Conservation (phyloP, 2,113 vertebrate genomes). For the Aegypius monachus region DNA sequence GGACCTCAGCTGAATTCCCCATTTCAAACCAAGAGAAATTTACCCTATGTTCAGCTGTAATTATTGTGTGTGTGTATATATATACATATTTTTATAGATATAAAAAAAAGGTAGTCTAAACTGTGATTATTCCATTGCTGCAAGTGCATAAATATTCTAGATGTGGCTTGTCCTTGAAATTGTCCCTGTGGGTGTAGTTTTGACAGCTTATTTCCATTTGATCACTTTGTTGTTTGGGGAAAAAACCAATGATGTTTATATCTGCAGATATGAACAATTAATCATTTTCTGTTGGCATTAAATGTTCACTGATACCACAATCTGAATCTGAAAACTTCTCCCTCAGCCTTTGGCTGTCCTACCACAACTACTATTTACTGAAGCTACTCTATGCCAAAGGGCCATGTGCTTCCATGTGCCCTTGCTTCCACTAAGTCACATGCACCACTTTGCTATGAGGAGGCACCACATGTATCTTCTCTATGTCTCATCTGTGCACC, state of each 20-base stretch:
- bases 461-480: background rate
- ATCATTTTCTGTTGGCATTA: background rate
- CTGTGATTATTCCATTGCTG: background rate
- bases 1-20: background rate
- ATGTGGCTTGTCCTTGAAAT: background rate
- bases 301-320: background rate
- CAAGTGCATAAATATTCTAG: background rate
- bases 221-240: background rate
- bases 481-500: background rate
- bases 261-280: background rate
- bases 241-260: background rate
- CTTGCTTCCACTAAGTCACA: background rate
- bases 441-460: accelerated
- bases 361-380: background rate
- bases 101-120: background rate
- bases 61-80: background rate
- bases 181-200: background rate
- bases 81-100: background rate
- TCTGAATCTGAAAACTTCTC: background rate
- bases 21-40: background rate
- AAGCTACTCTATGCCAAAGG: background rate
- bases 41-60: background rate
- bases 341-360: background rate
- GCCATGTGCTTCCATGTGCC: background rate
- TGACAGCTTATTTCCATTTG: background rate